A percentile compares a stretch with the other conserved stretches of the same genome.
phyloP scores from a whole-genome alignment of 2,797 vertebrate species.

The Malurus leucopterus region DNA sequence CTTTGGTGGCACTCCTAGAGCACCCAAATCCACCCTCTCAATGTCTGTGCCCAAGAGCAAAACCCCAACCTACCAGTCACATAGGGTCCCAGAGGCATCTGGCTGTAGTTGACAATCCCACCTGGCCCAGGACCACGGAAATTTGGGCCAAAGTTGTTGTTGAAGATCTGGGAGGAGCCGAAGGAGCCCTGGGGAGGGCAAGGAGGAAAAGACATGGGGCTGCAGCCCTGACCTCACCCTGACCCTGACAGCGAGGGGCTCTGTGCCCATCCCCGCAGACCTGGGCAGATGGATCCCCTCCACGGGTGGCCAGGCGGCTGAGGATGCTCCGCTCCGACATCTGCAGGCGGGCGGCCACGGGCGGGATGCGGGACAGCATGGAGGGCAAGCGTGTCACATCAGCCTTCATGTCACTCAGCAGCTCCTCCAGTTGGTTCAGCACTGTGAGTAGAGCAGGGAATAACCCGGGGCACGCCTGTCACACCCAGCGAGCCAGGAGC shows the following conservation, averaged over 20 bases:
- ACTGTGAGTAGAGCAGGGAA: conserved; percentile 70
- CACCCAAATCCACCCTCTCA: not conserved
- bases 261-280: conserved; percentile 45
- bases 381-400: conserved; percentile 95
- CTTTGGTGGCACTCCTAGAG: not conserved
- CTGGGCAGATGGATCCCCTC: conserved; percentile 86
- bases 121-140: conserved; percentile 90
- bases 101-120: conserved; percentile 95
- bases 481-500: not conserved
- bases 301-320: conserved; percentile 92
- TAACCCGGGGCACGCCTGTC: rapidly evolving
- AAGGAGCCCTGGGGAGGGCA: conserved; percentile 83
- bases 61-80: conserved; percentile 85
- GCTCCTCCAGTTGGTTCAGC: conserved; percentile 95
- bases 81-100: conserved; percentile 97
- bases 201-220: not conserved
- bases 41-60: not conserved
- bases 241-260: rapidly evolving
- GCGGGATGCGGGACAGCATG: conserved; percentile 94
- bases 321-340: conserved; percentile 97
- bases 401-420: conserved; percentile 97
- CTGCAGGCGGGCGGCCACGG: conserved; percentile 92
- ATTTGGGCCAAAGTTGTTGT: conserved; percentile 85
- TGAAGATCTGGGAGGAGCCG: conserved; percentile 91
- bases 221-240: not conserved